Evolutionary conservation across 2,797 vertebrate genomes (phyloP).

Genomic region (Scleropages formosus): DNA sequence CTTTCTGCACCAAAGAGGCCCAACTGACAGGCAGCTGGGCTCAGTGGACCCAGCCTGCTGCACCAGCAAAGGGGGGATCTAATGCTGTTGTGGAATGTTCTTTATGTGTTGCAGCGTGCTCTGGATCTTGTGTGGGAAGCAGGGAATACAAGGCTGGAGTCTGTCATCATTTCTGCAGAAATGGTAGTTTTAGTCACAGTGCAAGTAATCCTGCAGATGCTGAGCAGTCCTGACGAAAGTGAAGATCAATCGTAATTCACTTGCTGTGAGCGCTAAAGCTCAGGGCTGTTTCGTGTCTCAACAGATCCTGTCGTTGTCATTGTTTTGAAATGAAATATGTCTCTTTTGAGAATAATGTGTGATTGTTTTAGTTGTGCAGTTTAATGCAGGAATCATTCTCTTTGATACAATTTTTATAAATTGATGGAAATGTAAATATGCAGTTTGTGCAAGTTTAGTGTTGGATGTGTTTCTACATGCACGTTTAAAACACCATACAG

Average conservation of each 20-base stretch:
- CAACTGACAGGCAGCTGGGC: not conserved
- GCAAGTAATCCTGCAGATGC: slow-evolving; percentile 28
- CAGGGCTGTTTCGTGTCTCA: slow-evolving; percentile 10
- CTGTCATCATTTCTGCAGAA: slow-evolving; percentile 24
- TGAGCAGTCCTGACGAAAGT: not conserved
- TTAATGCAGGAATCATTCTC: not conserved
- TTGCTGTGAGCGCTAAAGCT: slow-evolving; percentile 6
- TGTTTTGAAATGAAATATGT: not conserved
- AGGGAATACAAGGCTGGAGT: not conserved
- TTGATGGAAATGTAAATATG: not conserved
- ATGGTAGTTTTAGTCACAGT: slow-evolving; percentile 21
- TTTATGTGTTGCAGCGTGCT: not conserved
- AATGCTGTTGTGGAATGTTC: slow-evolving; percentile 6
- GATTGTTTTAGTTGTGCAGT: slow-evolving; percentile 1
- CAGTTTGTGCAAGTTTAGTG: not conserved
- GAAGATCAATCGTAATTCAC: slow-evolving; percentile 24
- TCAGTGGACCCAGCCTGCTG: not conserved
- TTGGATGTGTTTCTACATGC: not conserved
- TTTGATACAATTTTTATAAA: not conserved
- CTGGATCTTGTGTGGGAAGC: not conserved
- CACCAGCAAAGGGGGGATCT: not conserved
- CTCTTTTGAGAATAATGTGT: not conserved
- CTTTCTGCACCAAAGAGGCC: slow-evolving; percentile 11
- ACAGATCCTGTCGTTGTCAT: not conserved
- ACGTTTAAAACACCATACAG: not conserved